A percentile compares a stretch with the other conserved stretches of the same genome.
Conservation (phyloP, 2,888 invertebrate genomes). For the Scaptomyza caliginosa region DNA sequence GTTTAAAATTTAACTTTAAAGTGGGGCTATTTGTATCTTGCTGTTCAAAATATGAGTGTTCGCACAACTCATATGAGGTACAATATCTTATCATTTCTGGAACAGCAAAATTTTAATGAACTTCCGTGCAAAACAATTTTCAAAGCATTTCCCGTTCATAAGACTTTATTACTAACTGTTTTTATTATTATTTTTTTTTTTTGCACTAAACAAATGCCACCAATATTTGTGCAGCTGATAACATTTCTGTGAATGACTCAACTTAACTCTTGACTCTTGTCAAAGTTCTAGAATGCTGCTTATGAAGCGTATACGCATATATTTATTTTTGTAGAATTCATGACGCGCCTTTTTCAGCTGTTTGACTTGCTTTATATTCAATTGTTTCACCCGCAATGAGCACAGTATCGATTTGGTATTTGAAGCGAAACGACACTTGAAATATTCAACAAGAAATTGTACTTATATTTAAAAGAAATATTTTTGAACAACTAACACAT, state of each 20-base stretch:
- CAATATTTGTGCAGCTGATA: slow-evolving; percentile 6
- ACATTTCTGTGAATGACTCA: not conserved
- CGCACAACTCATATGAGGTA: not conserved
- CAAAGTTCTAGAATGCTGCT: not conserved
- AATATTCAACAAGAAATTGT: not conserved
- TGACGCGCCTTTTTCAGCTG: not conserved
- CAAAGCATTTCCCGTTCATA: not conserved
- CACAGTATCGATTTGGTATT: slow-evolving; percentile 6
- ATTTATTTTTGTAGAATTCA: no score
- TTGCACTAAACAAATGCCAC: not conserved
- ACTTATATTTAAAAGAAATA: not conserved
- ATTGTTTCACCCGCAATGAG: not conserved
- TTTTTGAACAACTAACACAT: no score
- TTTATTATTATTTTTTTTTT: no score
- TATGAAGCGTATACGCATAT: not conserved
- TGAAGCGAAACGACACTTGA: not conserved
- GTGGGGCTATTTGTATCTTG: not conserved
- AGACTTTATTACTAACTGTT: not conserved
- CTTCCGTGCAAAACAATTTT: not conserved
- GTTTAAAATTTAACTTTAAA: not conserved
- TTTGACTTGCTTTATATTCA: slow-evolving; percentile 2
- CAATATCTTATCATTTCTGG: not conserved
- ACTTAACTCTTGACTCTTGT: not conserved
- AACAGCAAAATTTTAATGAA: not conserved
- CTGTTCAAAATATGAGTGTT: not conserved